Evolutionary conservation across 2,113 vertebrate genomes (phyloP).

Genomic region (Dolichallabes microphthalmus): DNA sequence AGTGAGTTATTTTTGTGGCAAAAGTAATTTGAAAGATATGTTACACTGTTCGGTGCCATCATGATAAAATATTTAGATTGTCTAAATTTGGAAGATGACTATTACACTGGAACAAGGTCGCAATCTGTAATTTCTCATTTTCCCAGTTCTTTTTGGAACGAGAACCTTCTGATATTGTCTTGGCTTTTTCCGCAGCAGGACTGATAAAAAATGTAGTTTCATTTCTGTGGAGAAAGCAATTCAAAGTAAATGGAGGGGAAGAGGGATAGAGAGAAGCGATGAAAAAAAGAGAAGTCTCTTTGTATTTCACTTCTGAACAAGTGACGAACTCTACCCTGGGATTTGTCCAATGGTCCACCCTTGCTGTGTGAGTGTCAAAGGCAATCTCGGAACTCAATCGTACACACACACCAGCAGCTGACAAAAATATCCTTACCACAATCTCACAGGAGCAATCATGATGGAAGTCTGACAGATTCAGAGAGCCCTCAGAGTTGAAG

Average conservation of each 20-base stretch:
- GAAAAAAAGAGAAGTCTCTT: not conserved
- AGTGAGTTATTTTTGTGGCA: slow-evolving; percentile 39
- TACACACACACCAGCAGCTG: slow-evolving; percentile 22
- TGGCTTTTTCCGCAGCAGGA: slow-evolving; percentile 25
- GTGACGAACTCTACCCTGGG: slow-evolving; percentile 47
- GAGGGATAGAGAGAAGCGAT: not conserved
- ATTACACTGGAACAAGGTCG: not conserved
- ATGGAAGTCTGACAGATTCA: slow-evolving; percentile 44
- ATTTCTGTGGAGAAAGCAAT: slow-evolving; percentile 40
- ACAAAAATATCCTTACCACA: slow-evolving; percentile 24
- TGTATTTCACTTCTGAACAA: slow-evolving; percentile 41
- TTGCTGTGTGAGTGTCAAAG: slow-evolving; percentile 34
- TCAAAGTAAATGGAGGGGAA: not conserved
- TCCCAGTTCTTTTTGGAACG: not conserved
- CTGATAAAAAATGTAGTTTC: slow-evolving; percentile 41
- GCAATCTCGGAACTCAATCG: slow-evolving; percentile 17
- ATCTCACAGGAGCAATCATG: slow-evolving; percentile 28
- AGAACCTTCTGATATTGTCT: slow-evolving; percentile 26
- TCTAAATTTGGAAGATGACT: slow-evolving; percentile 26
- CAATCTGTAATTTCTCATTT: slow-evolving; percentile 31
- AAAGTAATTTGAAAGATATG: slow-evolving; percentile 32
- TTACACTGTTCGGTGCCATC: not conserved
- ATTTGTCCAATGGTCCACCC: slow-evolving; percentile 47
- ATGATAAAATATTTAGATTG: slow-evolving; percentile 29
- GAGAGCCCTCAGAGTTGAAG: slow-evolving; percentile 21